Percentiles rank a stretch among this genome's conserved stretches.
Evolutionary conservation across 2,888 invertebrate species (phyloP).

Genomic region (Eupithecia subfuscata): DNA sequence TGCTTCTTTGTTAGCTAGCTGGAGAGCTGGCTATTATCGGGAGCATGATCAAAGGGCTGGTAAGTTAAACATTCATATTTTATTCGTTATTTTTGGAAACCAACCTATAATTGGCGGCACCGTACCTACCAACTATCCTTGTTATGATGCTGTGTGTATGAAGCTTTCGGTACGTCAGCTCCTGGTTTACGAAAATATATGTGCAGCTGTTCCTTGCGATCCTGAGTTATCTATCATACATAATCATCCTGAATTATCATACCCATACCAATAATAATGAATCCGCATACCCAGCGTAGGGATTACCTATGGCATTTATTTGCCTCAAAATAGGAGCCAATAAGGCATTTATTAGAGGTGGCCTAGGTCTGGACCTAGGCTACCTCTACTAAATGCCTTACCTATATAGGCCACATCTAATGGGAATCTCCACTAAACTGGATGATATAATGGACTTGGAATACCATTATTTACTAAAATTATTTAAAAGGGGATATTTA

Average conservation of each 20-base stretch:
- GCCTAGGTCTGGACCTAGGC: not conserved
- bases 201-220: not conserved
- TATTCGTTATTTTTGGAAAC: not conserved
- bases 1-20: slow-evolving; percentile 4
- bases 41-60: slow-evolving; percentile 58
- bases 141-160: not conserved
- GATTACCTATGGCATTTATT: not conserved
- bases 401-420: too few species aligned
- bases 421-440: too few species aligned
- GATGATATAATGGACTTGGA: too few species aligned
- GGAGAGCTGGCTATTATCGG: slow-evolving; percentile 26
- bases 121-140: not conserved
- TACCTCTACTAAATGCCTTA: too few species aligned
- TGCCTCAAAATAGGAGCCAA: not conserved
- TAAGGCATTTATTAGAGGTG: not conserved
- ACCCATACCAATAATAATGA: too few species aligned
- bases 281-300: not conserved
- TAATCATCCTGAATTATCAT: too few species aligned
- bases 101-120: not conserved
- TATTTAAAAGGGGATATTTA: too few species aligned
- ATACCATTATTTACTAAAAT: too few species aligned
- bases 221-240: not conserved
- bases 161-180: not conserved
- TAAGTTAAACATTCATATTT: slow-evolving; percentile 39
- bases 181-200: not conserved